Base-by-base conservation (phyloP, 2,113 vertebrate genomes). In the Chaetura pelagica region DNA sequence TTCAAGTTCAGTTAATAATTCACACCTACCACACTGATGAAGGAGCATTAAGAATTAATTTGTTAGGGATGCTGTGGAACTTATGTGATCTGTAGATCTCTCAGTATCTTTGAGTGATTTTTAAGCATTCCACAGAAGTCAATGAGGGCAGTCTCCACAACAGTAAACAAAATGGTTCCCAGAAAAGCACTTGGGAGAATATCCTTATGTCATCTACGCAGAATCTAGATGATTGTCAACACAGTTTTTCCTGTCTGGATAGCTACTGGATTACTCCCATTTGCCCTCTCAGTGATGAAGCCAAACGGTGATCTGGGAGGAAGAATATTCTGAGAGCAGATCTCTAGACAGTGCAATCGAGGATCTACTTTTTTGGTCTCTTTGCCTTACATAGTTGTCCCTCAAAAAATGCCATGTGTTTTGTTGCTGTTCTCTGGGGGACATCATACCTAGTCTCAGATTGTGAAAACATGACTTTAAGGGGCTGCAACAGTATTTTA, bases 401-500 rank as follows among this genome's bases (percentile, higher is more conserved):
- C 8, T 67, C 23, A 80, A 10, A 24, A 1, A 17, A 12, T 35
- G 10, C 19, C 30, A 18, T 6, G 7, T 6, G 4, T 38, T 68
- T 72, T 42, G 49, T 55, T 91, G 15, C 5, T 80, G 0, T 48
- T 68, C 10, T 64, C 32, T 29, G 21, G 4, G n/a, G 20, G 3
- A 5, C 5, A 6, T 17, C 64, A 6, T 15, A 32, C 14, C 30
- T 9, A 48, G 9, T 52, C 17, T 61, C 24, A 23, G 1, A 34
- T 85, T 35, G 9, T 24, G 30, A 64, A 71, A 12, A 2, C 2
- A 15, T 0, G 0, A 8, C 2, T 40, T 0, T 32, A 55, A 64
- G 35, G 10, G 12, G 2, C 7, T 46, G 24, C 7, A 46, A 24
- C 9, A 27, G 2, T 27, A 24, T 64, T 80, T 89, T 51, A 67